Base-by-base conservation (phyloP, 2,797 vertebrate genomes). In the Ispidina picta region DNA sequence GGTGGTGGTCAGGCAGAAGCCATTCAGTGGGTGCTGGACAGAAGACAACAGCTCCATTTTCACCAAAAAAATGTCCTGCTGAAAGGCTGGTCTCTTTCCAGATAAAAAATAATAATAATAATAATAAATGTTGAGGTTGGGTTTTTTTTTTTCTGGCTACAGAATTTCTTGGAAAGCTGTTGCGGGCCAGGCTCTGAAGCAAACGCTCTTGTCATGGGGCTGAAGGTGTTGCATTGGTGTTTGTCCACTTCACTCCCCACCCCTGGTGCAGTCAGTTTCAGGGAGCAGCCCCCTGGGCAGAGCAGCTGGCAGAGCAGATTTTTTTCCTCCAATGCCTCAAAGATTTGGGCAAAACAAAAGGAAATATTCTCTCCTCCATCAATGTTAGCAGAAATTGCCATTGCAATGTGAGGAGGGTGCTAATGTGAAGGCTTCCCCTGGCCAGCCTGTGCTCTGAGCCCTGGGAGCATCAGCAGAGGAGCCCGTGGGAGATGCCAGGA, bases 101-200 rank as follows among this genome's bases (percentile, higher is more conserved):
- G 41, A 90, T 56, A 39, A 75, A 88, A 86, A 88, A 84, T 72
- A 28, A 68, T 18, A 88, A 86, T 77, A 52, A 29, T 29, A 52
- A 17, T 31, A 31, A 55, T 79, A 84, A 83, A 64, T 37, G 4
- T 35, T 44, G 25, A 2, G 14, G 2, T 9, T 28, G 49, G 41
- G 21, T n/a, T n/a, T n/a, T n/a, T n/a, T 41, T 62, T 83, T 8
- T 10, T 29, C 51, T 33, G 83, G 31, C 44, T 75, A 43, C 68
- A 37, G 28, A 76, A n/a, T 68, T 94, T 86, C 86, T 88, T 94
- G 81, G 75, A 94, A 90, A 85, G 82, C 78, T 63, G 44, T 8
- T 37, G 37, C 0, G 0, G 49, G 43, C 23, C 63, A 82, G 43
- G 49, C 35, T 31, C 39, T 56, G 83, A 52, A 90, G 78, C 43